Base-by-base conservation (phyloP, 2,888 invertebrate species). In the Cecidostiba fungosa region DNA sequence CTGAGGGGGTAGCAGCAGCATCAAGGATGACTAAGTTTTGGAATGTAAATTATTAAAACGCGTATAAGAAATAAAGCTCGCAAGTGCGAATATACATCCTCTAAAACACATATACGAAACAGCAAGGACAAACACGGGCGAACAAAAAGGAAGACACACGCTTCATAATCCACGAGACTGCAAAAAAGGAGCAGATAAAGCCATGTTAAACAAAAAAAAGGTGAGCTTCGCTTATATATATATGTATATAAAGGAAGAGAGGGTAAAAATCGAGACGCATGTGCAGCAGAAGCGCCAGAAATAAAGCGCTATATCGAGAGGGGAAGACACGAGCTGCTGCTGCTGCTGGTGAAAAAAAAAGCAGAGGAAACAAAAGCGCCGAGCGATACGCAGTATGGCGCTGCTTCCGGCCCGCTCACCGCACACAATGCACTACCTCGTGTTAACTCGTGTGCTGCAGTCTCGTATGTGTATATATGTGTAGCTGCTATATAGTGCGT, bases 381-480 rank as follows among this genome's bases (percentile, higher is more conserved):
- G 88, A 89, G 89, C 89, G 88, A 92, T 91, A 91, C 91, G 92
- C 91, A 92, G 92, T 91, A 93, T 92, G 93, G 92, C 92, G 92
- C 90, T 92, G 92, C 91, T 93, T 93, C 93, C 93, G 92, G 93
- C 91, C 92, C 92, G 92, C 92, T 93, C 92, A 92, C 93, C 92
- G 90, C 92, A 92, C 92, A 93, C 93, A 93, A 93, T 93, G 91
- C 91, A 88, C 90, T 88, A 89, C 89, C 89, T 89, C 91, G 92
- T 92, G 92, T 92, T 92, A 91, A 92, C 91, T 91, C 91, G 88
- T 89, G 88, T 90, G 88, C 74, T 81, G n/a, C 81, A 47, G 36
- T 66, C 1, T 72, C 6, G 29, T 32, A 47, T 19, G 12, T n/a
- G 8, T 39, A 8, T 47, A 29, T 36, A 5, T 16, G 14, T 59